phyloP scores from a whole-genome alignment of 92 coral and sea anemone species.

The Virgularia gustaviana region DNA sequence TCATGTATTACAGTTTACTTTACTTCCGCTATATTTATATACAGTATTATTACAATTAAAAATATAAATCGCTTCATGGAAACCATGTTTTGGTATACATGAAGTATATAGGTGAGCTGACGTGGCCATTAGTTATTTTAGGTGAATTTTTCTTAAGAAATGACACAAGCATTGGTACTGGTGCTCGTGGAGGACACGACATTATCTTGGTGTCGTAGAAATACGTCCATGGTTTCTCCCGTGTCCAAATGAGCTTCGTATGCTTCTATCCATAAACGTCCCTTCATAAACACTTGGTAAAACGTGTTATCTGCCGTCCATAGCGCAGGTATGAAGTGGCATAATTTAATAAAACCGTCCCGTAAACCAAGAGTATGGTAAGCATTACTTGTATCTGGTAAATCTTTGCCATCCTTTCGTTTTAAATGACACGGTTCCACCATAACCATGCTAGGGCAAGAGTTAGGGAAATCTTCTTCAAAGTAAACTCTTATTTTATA shows the following conservation, averaged over 20 bases:
- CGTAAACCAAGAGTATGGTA: conserved; percentile 13
- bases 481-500: conserved; percentile 32
- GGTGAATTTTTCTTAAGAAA: neutral
- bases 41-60: neutral
- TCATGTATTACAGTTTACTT: no score
- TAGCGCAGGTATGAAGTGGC: conserved; percentile 16
- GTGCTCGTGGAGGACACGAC: no score
- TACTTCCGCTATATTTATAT: no score
- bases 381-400: neutral
- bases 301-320: conserved; percentile 44
- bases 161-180: neutral
- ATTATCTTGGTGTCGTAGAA: conserved; percentile 17
- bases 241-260: conserved; percentile 37
- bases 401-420: neutral
- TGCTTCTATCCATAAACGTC: conserved; percentile 48
- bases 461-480: conserved; percentile 39
- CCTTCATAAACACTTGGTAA: conserved; percentile 49
- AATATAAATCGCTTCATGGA: neutral
- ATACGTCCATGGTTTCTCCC: conserved; percentile 38
- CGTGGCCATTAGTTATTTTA: neutral
- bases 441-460: conserved; percentile 46
- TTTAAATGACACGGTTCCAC: conserved; percentile 2
- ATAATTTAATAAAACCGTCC: conserved; percentile 30
- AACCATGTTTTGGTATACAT: no score
- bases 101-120: no score